Conservation (phyloP, 2,113 vertebrate genomes). For the Illadopsis cleaveri region DNA sequence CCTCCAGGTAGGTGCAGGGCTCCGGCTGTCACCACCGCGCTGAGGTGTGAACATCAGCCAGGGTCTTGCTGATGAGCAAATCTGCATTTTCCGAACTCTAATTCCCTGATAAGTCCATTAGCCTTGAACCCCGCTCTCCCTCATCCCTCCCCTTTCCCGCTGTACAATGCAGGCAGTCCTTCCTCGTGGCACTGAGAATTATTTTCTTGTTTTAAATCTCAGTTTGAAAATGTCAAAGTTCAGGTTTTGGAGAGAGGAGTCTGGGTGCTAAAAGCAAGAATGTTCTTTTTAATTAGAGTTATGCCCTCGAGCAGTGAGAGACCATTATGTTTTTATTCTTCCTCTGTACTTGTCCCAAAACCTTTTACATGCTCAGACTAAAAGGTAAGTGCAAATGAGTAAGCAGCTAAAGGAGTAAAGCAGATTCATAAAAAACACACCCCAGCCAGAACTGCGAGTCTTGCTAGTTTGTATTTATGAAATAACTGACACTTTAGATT, state of each 20-base stretch:
- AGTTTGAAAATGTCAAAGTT: slow-evolving; percentile 68
- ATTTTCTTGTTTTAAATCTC: slow-evolving; percentile 64
- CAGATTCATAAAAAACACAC: background rate
- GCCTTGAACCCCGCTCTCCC: background rate
- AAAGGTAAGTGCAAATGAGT: slow-evolving; percentile 59
- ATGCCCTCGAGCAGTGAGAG: slow-evolving; percentile 53
- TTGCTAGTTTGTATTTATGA: slow-evolving; percentile 44
- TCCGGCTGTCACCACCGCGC: background rate
- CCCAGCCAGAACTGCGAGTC: background rate
- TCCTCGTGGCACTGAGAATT: background rate
- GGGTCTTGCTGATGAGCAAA: background rate
- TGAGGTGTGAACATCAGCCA: background rate
- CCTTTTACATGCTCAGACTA: slow-evolving; percentile 58
- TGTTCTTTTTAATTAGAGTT: slow-evolving; percentile 67
- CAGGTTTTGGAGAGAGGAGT: slow-evolving; percentile 37
- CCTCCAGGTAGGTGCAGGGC: fast-evolving
- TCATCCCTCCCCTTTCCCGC: background rate
- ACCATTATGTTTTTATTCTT: slow-evolving; percentile 66
- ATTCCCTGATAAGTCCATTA: background rate
- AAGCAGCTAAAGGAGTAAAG: slow-evolving; percentile 53
- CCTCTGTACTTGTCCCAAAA: slow-evolving; percentile 50
- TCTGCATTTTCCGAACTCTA: background rate
- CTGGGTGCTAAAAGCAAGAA: slow-evolving; percentile 58
- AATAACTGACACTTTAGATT: slow-evolving; percentile 8
- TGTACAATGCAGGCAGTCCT: background rate